A percentile compares a stretch with the other conserved stretches of the same genome.
Conservation (phyloP, 2,888 invertebrate species). For the Rhimphoctona megacephalus region DNA sequence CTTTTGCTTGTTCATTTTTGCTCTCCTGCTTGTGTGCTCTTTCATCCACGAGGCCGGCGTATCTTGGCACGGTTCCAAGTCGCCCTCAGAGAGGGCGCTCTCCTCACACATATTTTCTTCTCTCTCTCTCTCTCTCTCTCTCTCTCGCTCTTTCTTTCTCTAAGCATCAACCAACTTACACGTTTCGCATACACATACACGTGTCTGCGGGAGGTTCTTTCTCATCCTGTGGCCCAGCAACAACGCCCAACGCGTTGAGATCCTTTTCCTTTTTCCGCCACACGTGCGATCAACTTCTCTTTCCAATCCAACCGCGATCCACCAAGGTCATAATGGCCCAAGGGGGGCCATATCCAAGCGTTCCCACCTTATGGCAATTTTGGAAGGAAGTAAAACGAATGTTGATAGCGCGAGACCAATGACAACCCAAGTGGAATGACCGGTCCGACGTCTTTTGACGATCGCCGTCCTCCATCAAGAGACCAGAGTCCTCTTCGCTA, state of each 20-base stretch:
- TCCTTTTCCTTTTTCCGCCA: constrained; percentile 40
- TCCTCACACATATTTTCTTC: constrained; percentile 22
- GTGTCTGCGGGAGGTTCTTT: constrained; percentile 33
- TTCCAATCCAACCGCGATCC: not conserved
- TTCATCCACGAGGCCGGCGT: constrained; percentile 68
- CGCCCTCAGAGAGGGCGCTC: constrained; percentile 40
- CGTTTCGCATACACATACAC: constrained; percentile 12
- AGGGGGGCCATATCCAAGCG: not conserved
- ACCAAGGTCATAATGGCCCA: constrained; percentile 8
- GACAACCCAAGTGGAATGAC: not conserved
- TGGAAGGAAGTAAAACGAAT: constrained; percentile 7
- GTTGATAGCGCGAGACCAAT: constrained; percentile 3
- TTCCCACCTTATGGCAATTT: constrained; percentile 4
- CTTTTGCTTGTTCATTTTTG: constrained; percentile 22
- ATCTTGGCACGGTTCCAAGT: constrained; percentile 67
- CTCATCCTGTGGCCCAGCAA: constrained; percentile 29
- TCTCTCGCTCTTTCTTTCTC: constrained; percentile 30
- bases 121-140: constrained; percentile 5
- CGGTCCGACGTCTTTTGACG: constrained; percentile 6
- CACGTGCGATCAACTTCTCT: constrained; percentile 22
- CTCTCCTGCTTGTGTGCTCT: constrained; percentile 56
- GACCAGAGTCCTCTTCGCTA: not conserved
- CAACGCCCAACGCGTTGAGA: constrained; percentile 16
- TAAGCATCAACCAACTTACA: constrained; percentile 43
- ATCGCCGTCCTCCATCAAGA: not conserved